Evolutionary conservation across 1,140 invertebrate genomes (phyloP), one percentile per base, ranked within the genome.

Genomic region (Choristoneura fumiferana): DNA sequence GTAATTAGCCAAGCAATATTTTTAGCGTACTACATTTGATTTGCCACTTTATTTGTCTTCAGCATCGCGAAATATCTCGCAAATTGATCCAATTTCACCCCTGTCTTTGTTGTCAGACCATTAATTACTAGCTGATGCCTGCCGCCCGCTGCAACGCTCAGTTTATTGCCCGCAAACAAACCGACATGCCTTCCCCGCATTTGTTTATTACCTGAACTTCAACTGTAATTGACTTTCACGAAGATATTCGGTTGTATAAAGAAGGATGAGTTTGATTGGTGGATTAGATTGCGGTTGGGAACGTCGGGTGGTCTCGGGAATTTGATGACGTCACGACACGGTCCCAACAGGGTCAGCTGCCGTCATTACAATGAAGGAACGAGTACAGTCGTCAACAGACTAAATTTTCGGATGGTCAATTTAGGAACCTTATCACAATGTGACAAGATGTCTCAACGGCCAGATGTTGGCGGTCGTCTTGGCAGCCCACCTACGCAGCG

Each of bases 71-170:
- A 84, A 82, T 80, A 67, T 76, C 68, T 69, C 54, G 73, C 70
- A 78, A 85, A 88, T 84, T 88, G 81, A 84, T 81, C 81, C 72
- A 80, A 85, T 87, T 87, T 80, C 76, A 81, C 81, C 85, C 79
- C 71, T 72, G 76, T 69, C 76, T 78, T 59, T 69, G 58, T 64
- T 57, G 57, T 62, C 67, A 62, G 69, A 74, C 77, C 84, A 87
- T 88, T 88, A 88, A 88, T 88, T 88, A 85, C 78, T 71, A 60
- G 63, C 60, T 73, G 70, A 73, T 78, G 71, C 72, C 69, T 69
- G 61, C 56, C 43, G 22, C 71, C 71, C 63, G 68, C 68, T 63
- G 62, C 54, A 74, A 56, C 37, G 37, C 73, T 78, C 67, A 63
- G 61, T 84, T 84, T 81, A 80, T 76, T 76, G 71, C 67, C 81